Percentiles rank a stretch among this genome's conserved stretches.
phyloP scores from a whole-genome alignment of 2,888 invertebrate genomes.

The Therioaphis trifolii region DNA sequence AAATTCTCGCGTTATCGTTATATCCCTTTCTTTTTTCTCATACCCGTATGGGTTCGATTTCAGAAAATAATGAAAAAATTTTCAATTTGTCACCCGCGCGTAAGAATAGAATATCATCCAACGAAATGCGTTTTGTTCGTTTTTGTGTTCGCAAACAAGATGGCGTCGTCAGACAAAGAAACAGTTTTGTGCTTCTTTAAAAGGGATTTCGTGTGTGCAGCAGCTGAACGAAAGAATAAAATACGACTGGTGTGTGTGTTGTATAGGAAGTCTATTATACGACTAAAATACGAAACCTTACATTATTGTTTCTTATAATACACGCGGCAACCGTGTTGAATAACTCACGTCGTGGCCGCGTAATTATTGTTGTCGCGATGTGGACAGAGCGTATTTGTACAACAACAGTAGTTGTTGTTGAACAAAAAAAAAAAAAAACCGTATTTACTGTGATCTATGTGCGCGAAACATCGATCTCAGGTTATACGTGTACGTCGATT shows the following conservation, averaged over 20 bases:
- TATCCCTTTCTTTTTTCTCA: neutral
- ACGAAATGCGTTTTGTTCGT: slow-evolving; percentile 11
- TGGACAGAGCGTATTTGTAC: neutral
- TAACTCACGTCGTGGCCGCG: slow-evolving; percentile 2
- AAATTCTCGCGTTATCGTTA: neutral
- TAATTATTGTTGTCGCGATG: neutral
- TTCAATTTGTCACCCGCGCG: neutral
- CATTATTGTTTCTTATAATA: slow-evolving; percentile 44
- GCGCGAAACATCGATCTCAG: neutral
- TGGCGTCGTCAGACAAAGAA: slow-evolving; percentile 59
- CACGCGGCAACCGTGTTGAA: slow-evolving; percentile 25
- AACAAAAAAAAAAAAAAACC: too few relatives aligned
- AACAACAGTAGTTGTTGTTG: too few relatives aligned
- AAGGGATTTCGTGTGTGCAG: slow-evolving; percentile 48
- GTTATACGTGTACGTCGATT: neutral
- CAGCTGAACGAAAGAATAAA: slow-evolving; percentile 51
- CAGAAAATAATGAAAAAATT: slow-evolving; percentile 3
- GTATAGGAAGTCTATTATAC: slow-evolving; percentile 49
- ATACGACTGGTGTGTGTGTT: slow-evolving; percentile 9
- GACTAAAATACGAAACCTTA: slow-evolving; percentile 43
- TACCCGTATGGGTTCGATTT: neutral
- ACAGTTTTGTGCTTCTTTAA: slow-evolving; percentile 43
- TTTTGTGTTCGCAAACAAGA: slow-evolving; percentile 54
- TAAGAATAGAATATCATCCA: neutral
- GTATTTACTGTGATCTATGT: neutral